A percentile compares a stretch with the other conserved stretches of the same genome.
Conservation (phyloP, 2,888 invertebrate species). For the Chaetoderma sp. region DNA sequence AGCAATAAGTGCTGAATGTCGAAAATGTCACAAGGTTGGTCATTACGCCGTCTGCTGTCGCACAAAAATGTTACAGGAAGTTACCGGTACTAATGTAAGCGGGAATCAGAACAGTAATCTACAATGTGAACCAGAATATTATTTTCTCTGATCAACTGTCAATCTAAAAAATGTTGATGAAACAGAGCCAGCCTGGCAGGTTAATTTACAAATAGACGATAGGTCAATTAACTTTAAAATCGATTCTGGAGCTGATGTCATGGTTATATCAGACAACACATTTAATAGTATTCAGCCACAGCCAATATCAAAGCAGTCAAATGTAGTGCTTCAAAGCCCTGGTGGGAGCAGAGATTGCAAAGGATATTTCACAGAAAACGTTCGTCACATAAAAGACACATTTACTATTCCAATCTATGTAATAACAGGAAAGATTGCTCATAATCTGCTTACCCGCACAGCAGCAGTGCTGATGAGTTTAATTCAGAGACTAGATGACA, state of each 20-base stretch:
- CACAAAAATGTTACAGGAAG: not conserved
- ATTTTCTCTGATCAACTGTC: slow-evolving; percentile 13
- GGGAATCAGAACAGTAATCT: not conserved
- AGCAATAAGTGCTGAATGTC: slow-evolving; percentile 3
- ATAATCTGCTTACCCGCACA: slow-evolving; percentile 4
- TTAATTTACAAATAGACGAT: slow-evolving; percentile 3
- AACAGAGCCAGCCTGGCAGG: slow-evolving; percentile 7
- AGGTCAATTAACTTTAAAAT: slow-evolving; percentile 5
- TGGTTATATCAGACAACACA: not conserved
- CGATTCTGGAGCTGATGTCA: slow-evolving; percentile 19
- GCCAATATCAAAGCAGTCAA: not conserved
- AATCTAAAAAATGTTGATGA: slow-evolving; percentile 6
- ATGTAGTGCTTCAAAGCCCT: not conserved
- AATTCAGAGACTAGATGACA: slow-evolving; percentile 3
- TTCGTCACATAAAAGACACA: not conserved
- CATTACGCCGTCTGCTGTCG: not conserved
- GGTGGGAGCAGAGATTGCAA: not conserved
- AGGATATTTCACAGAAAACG: slow-evolving; percentile 2
- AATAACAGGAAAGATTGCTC: not conserved
- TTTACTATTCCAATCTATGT: not conserved
- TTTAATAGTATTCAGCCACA: slow-evolving; percentile 5
- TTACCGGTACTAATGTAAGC: not conserved
- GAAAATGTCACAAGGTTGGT: not conserved
- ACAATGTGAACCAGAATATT: not conserved
- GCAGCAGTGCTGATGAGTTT: slow-evolving; percentile 4